phyloP scores from a whole-genome alignment of 2,113 vertebrate genomes.

The Callochromis pleurospilus region DNA sequence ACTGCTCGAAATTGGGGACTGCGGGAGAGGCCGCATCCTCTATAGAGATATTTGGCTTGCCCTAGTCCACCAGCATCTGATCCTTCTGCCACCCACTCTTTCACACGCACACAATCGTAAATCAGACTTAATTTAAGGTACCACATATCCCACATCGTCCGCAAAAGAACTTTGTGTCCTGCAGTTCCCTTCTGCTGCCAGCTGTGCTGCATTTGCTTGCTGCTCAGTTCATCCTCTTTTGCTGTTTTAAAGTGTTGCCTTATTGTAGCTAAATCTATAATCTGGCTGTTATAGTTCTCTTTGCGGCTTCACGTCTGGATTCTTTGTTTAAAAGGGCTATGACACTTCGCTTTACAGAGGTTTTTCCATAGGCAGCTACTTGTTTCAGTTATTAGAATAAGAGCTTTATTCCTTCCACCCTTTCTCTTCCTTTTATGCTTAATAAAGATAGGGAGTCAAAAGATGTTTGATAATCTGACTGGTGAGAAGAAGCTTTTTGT shows the following conservation, averaged over 20 bases:
- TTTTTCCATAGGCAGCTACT: not conserved
- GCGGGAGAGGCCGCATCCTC: conserved; percentile 7
- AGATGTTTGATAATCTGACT: not conserved
- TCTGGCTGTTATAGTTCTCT: not conserved
- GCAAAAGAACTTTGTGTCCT: not conserved
- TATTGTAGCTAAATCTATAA: not conserved
- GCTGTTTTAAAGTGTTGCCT: not conserved
- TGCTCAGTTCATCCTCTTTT: not conserved
- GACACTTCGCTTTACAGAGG: not conserved
- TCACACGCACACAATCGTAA: not conserved
- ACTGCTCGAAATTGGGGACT: not conserved
- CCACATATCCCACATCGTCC: not conserved
- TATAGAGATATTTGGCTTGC: not conserved
- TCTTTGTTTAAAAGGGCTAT: not conserved
- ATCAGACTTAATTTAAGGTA: conserved; percentile 36
- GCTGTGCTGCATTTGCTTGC: not conserved
- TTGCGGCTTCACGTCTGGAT: not conserved
- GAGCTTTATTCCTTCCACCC: not conserved
- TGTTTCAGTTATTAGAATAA: conserved; percentile 6
- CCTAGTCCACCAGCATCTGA: not conserved
- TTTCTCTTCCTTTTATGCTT: not conserved
- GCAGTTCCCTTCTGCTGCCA: not conserved
- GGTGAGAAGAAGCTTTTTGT: not conserved
- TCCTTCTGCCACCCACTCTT: not conserved
- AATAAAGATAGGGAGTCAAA: not conserved